These are phyloP conservation scores for Aplochiton taeniatus DNA, from an alignment of 2,797 vertebrate genomes.

Conservation along the genomic window DNA sequence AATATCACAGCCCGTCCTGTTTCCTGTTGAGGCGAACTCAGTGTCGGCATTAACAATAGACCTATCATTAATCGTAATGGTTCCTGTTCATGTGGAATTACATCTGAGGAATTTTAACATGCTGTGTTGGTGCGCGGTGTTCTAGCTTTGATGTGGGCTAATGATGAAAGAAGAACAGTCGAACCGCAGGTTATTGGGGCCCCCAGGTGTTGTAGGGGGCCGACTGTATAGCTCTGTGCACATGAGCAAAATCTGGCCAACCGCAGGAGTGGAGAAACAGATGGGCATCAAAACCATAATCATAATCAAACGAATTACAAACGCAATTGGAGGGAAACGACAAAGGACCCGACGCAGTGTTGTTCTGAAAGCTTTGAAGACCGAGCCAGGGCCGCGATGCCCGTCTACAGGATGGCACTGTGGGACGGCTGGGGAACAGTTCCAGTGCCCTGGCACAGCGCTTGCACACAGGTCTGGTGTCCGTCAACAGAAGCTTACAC, in stretches of 20 bases:
- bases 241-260: not conserved
- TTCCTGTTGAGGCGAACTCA: constrained; percentile 19
- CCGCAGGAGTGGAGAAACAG: no score
- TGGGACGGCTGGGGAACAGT: not conserved
- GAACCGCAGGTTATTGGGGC: constrained; percentile 18
- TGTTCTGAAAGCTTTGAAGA: no score
- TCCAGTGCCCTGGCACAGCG: not conserved
- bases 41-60: constrained; percentile 16
- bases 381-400: not conserved
- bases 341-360: no score
- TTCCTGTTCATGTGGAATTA: constrained; percentile 40
- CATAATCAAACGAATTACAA: no score
- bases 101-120: constrained; percentile 61
- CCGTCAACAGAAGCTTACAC: constrained; percentile 45
- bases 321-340: not conserved
- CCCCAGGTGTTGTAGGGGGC: constrained; percentile 11
- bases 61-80: constrained; percentile 34
- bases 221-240: not conserved
- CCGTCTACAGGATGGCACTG: not conserved
- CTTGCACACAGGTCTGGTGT: constrained; percentile 9
- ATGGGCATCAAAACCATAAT: not conserved
- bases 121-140: constrained; percentile 57
- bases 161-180: constrained; percentile 57
- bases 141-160: constrained; percentile 67
- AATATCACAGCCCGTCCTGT: not conserved